Evolutionary conservation across 2,888 invertebrate genomes (phyloP), one percentile per base, ranked within the genome.

Genomic region (Choristoneura rosaceana): DNA sequence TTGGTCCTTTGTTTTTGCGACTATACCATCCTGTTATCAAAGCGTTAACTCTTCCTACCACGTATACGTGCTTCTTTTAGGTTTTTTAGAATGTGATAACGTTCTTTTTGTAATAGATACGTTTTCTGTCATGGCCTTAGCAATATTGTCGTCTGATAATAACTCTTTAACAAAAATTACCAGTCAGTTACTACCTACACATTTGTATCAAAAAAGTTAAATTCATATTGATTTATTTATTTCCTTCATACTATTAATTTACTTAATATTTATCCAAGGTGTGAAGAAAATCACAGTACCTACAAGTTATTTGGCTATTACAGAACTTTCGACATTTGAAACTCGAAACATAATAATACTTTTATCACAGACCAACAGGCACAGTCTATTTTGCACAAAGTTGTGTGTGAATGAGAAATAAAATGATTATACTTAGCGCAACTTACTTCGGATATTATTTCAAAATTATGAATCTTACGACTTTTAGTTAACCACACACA

Each of bases 1-100:
- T 69, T 62, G 69, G 69, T 50, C 69, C 61, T 62, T 69, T 69
- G 69, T 69, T 69, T 69, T 69, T 69, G 62, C 34, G 61, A 61
- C 69, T 69, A 62, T 34, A 50, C 61, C 60, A 43, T 47, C 41
- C 41, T 69, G 34, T 43, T 62, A 69, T 69, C 69, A 62, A 55
- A 69, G 62, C 69, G 50, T 41, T 62, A 69, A 69, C 61, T 62
- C 52, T 69, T 62, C 60, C n/a, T n/a, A 60, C 60, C 60, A 68
- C 38, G 60, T 59, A 50, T 43, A 33, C 25, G 25, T 25, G 10
- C 63, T 33, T 34, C 50, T 62, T 61, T 38, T 52, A 38, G 5
- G 60, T 61, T 47, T 50, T 50, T 52, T 41, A 12, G 33, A 61
- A 52, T 52, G 52, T 61, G 52, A 62, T 55, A 62, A 50, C 41